Evolutionary conservation across 2,797 vertebrate genomes (phyloP), one percentile per base, ranked within the genome.

Genomic region (Propithecus perrieri): DNA sequence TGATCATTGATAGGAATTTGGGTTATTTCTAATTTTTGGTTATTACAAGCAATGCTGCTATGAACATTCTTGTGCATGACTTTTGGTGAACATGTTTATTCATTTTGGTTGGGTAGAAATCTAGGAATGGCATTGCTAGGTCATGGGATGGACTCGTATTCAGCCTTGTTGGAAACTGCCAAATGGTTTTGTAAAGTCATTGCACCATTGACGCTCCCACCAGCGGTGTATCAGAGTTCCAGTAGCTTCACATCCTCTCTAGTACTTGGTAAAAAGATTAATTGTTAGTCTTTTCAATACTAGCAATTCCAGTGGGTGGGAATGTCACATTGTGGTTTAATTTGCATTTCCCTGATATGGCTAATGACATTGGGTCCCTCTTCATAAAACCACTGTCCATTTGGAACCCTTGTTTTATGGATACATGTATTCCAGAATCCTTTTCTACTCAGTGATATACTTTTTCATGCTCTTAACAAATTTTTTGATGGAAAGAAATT

Each of bases 401-500:
- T n/a, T 48, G 10, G 46, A n/a, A 33, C 10, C 50, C 74, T n/a
- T 4, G 13, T n/a, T 81, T 81, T 76, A 59, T 41, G 69, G 46
- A 13, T 55, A 1, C 10, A 4, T 26, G 50, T 61, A 30, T 38
- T 63, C 76, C 4, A 22, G n/a, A 50, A 53, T 41, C 50, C 24
- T 61, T 75, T 87, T 94, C 75, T 20, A 12, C 35, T 35, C 1
- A 4, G 55, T n/a, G 30, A 22, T 22, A 53, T 3, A 28, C 20
- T 28, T 50, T 30, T 75, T 67, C 20, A 13, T 55, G 83, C 43
- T 83, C 33, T 43, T 75, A 35, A 35, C 50, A 41, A 43, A 5
- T 50, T n/a, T 80, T 65, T 69, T 65, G 61, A 71, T 50, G 78
- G 61, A 67, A 89, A 94, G 17, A 61, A 67, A 75, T 74, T 63